These are phyloP conservation scores for Pollenia labialis DNA, from an alignment of 2,888 invertebrate genomes.

Conservation along the genomic window DNA sequence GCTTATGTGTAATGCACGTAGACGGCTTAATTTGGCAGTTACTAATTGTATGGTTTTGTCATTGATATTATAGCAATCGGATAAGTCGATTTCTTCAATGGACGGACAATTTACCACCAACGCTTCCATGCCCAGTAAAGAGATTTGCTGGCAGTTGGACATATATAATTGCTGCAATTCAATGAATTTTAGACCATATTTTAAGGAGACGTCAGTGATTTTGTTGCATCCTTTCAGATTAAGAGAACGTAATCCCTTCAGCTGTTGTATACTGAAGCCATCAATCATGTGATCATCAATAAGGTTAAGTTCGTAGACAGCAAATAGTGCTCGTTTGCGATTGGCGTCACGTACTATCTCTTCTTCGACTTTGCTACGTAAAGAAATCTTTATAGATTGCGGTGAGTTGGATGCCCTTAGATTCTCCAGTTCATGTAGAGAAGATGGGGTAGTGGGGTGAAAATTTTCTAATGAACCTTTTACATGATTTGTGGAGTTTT, in stretches of 20 bases:
- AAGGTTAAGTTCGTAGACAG: constrained; percentile 86
- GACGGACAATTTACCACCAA: constrained; percentile 88
- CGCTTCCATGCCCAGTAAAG: constrained; percentile 87
- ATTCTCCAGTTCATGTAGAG: constrained; percentile 70
- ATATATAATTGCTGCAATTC: constrained; percentile 87
- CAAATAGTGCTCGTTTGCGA: constrained; percentile 87
- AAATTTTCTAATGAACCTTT: constrained; percentile 76
- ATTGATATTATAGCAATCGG: constrained; percentile 88
- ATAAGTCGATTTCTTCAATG: constrained; percentile 88
- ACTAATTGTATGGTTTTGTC: constrained; percentile 86
- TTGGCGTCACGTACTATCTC: constrained; percentile 88
- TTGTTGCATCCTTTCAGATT: constrained; percentile 89
- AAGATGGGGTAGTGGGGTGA: constrained; percentile 73
- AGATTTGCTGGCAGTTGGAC: constrained; percentile 89
- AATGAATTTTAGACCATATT: constrained; percentile 88
- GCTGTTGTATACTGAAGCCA: constrained; percentile 85
- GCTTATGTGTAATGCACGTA: constrained; percentile 82
- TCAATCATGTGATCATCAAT: constrained; percentile 78
- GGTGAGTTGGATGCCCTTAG: constrained; percentile 73
- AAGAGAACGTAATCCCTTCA: constrained; percentile 86
- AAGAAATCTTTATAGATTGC: constrained; percentile 84
- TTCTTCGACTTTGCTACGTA: constrained; percentile 88
- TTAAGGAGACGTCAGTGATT: constrained; percentile 89
- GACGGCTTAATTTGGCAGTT: constrained; percentile 83
- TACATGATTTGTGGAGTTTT: constrained; percentile 70